Evolutionary conservation across 2,888 invertebrate species (phyloP), one percentile per base, ranked within the genome.

Genomic region (Drosophila phalerata): DNA sequence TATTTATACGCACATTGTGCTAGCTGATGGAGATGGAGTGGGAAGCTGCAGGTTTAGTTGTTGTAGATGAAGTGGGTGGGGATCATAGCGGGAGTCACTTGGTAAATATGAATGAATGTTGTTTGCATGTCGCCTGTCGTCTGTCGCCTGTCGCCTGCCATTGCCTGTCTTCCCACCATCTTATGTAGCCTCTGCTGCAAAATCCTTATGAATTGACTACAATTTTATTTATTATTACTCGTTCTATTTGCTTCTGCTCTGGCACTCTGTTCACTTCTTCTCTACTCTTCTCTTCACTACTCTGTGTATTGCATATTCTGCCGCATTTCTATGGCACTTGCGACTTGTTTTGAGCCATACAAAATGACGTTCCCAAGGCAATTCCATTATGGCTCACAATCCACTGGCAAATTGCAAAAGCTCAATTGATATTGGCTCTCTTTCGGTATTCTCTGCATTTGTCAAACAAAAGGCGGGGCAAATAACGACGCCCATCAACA

Each of bases 201-300:
- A 85, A 88, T 90, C 89, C 84, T 87, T 89, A 89, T 90, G 89
- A 88, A 90, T 88, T 90, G 90, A 78, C 77, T 85, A 78, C 80
- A 87, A 88, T 88, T 89, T 85, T 87, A 90, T 89, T 85, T 85
- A 83, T 79, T 83, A 81, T 83, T 88, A 86, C 84, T 88, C 77
- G 56, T 88, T 85, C 71, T 80, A 73, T 86, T 83, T 83, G 67
- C 69, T 61, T 68, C 72, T 40, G 37, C 25, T 15, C 52, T 63
- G 34, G 71, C 77, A 70, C 55, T 67, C 30, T 49, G 45, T 32
- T 42, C 55, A 37, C 34, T 28, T 28, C 22, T 22, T 22, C 15
- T 15, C 9, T 77, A 53, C 65, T 62, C 53, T 28, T 22, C 47
- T 34, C 38, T 8, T 8, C 56, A 25, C 60, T 51, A 28, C 19